Evolutionary conservation across 1,140 invertebrate species (phyloP), one percentile per base, ranked within the genome.

Genomic region (Cotesia glomerata): DNA sequence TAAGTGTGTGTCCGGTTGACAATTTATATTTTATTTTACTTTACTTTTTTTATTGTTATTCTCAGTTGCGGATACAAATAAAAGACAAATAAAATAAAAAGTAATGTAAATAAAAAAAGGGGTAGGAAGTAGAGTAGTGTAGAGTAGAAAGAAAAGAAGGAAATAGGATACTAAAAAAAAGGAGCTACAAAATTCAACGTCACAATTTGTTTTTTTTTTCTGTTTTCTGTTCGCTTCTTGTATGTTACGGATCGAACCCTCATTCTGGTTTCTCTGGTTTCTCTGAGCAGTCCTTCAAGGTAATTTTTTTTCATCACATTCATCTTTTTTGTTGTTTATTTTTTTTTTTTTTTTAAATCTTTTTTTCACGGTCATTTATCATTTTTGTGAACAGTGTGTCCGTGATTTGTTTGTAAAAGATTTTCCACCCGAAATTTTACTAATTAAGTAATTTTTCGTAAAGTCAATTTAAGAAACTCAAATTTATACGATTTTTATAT

Each of bases 251-350:
- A 84, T 76, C 80, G 76, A 81, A 77, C 74, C 81, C 79, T 80
- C 81, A 81, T 45, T 45, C 39, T 45, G 39, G 39, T 45, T 83
- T 83, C 18, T 82, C 82, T 78, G 82, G 82, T 82, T 84, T 83
- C 80, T 83, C 81, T 84, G 78, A 81, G 82, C 82, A 84, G 82
- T 84, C 82, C 79, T 84, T 84, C 79, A 82, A 84, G 82, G 82
- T 84, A 84, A 84, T 83, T 65, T 83, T 76, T 75, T 76, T 76
- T 72, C 58, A 66, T 76, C 78, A 45, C 73, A 70, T 79, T 36
- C 32, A 61, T 51, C 39, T 52, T 11, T 59, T 61, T 67, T 16
- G 26, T 69, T 54, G 52, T 56, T 56, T 32, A 5, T 69, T 70
- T 58, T 69, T 65, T 77, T 78, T 77, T 32, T 51, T 74, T 70